Evolutionary conservation across 2,888 invertebrate genomes (phyloP), one percentile per base, ranked within the genome.

Genomic region (Lasioglossum figueresi): DNA sequence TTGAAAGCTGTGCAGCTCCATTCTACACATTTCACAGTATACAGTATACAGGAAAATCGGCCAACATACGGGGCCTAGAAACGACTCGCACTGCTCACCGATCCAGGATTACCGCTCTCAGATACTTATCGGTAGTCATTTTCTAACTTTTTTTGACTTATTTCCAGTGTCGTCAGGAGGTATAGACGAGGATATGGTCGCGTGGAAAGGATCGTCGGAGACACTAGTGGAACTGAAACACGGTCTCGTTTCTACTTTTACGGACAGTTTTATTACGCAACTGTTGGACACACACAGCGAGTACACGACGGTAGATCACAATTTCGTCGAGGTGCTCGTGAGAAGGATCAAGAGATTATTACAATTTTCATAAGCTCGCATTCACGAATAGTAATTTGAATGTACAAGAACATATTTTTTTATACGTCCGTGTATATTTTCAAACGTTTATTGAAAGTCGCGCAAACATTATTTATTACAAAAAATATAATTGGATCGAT

Each of bases 311-410:
- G 95, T 96, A 4, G 97, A 97, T 89, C 96, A 96, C 91, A 96
- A 96, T 74, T 97, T 98, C 94, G 96, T 97, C 40, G 97, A 97
- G 94, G 97, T 97, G 0, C 95, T 98, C 14, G 94, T 98, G 77
- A 96, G 98, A 88, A 97, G 98, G 94, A 97, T 98, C 89, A 98
- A 98, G 95, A 96, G 97, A 85, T 96, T 98, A 92, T 96, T 98
- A 88, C 98, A 98, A 95, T 98, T 98, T 95, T 97, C 97, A 68
- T 96, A 94, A 95, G 48, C 6, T 27, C 74, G n/a, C 12, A 23
- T 68, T 31, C 66, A 68, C 43, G 16, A 34, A 45, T 23, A 80
- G 73, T 70, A 14, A 71, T 81, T 73, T 73, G 23, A 48, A 87
- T 73, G 37, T 86, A 86, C 40, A 63, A 37, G 68, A 75, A 84